A percentile compares a stretch with the other conserved stretches of the same genome.
Evolutionary conservation across 2,888 invertebrate genomes (phyloP).

Genomic region (Hirtodrosophila duncani): DNA sequence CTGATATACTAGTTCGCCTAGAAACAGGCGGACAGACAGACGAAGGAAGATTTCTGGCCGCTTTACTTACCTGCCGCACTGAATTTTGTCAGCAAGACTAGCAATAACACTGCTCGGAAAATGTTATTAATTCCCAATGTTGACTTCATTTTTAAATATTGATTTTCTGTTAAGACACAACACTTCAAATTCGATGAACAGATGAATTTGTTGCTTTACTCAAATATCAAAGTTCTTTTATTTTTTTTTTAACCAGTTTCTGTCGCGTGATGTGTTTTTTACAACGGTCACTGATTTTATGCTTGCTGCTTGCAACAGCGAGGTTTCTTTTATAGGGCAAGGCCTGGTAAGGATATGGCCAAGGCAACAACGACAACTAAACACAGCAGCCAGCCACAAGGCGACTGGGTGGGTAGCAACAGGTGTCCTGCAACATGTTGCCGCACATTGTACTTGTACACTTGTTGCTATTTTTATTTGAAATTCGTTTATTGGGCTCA

Average conservation of each 20-base stretch:
- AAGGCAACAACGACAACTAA: slow-evolving; percentile 30
- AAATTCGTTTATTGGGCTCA: slow-evolving; percentile 43
- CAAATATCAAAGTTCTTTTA: slow-evolving; percentile 12
- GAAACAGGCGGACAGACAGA: too few relatives aligned
- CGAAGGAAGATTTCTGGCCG: not conserved
- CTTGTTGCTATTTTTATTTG: not conserved
- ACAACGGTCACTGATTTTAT: slow-evolving; percentile 62
- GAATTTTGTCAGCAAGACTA: slow-evolving; percentile 48
- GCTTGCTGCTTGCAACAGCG: slow-evolving; percentile 58
- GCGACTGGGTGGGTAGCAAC: slow-evolving; percentile 21
- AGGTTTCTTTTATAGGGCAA: slow-evolving; percentile 74
- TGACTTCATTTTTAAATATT: slow-evolving; percentile 63
- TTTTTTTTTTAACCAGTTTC: slow-evolving; percentile 10
- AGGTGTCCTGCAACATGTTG: slow-evolving; percentile 20
- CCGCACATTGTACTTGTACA: too few relatives aligned
- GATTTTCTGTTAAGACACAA: slow-evolving; percentile 1
- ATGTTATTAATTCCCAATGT: slow-evolving; percentile 57
- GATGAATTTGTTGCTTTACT: not conserved
- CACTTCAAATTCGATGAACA: slow-evolving; percentile 1
- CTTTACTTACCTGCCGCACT: slow-evolving; percentile 73
- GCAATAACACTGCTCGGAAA: slow-evolving; percentile 55
- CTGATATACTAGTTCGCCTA: too few relatives aligned
- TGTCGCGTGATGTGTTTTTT: slow-evolving; percentile 41
- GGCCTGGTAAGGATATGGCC: slow-evolving; percentile 52
- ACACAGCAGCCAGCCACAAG: not conserved